phyloP scores from a whole-genome alignment of 2,113 vertebrate genomes.

The Melozone crissalis region DNA sequence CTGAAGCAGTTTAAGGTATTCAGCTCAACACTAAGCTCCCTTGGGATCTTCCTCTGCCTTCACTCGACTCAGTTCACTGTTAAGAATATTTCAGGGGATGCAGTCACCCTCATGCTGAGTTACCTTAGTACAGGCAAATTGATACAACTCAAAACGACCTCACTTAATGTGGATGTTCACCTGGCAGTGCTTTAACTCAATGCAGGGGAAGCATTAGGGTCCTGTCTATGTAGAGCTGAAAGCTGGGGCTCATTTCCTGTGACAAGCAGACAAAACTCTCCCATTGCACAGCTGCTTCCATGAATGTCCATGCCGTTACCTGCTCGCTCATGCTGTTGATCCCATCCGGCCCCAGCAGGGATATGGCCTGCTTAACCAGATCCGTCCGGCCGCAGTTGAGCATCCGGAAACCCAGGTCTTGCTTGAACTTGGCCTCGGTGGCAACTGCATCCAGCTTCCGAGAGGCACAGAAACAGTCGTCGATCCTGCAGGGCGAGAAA shows the following conservation, averaged over 20 bases:
- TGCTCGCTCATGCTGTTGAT: constrained; percentile 99
- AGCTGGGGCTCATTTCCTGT: not conserved
- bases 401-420: constrained; percentile 99
- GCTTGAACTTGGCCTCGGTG: constrained; percentile 95
- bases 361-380: constrained; percentile 95
- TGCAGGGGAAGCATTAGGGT: not conserved
- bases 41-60: not conserved
- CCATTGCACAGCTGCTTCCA: not conserved
- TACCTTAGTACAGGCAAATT: not conserved
- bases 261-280: not conserved
- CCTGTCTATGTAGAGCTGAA: not conserved
- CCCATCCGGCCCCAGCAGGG: constrained; percentile 90
- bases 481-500: constrained; percentile 80
- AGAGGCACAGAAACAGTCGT: constrained; percentile 96
- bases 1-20: not conserved
- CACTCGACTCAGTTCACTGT: not conserved
- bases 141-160: not conserved
- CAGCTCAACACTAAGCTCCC: not conserved
- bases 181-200: not conserved
- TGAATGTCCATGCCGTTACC: constrained; percentile 66
- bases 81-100: not conserved
- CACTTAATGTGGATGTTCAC: rapidly evolving
- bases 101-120: not conserved
- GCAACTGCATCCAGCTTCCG: constrained; percentile 95
- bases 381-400: constrained; percentile 97